Evolutionary conservation across 2,797 vertebrate species (phyloP), one percentile per base, ranked within the genome.

Genomic region (Hafferia zeledoni): DNA sequence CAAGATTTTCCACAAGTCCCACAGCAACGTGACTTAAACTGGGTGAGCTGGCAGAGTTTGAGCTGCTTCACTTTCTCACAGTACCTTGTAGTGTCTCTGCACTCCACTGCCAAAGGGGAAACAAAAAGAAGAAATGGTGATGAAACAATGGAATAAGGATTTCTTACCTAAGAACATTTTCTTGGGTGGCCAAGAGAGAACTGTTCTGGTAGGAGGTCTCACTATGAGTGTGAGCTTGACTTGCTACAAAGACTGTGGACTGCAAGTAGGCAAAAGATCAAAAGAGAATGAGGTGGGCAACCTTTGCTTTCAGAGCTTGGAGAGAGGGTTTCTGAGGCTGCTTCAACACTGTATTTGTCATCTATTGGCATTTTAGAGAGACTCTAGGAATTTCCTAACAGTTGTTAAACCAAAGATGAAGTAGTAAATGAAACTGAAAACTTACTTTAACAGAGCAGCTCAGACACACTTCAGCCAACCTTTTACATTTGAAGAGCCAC

Each of bases 31-130:
- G 97, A 98, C 96, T 99, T 98, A 97, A 99, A 99, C 97, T 99
- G 99, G 65, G 98, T 98, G 88, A 99, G 98, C 8, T 98, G 98
- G 96, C 99, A 99, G 84, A 99, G 99, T 87, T 99, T 98, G 95
- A 99, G 98, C 97, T 99, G 99, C 84, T 98, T 98, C 35, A 99
- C 99, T 97, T 99, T 99, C 98, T 99, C 99, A 79, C 99, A 99
- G 97, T 99, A 99, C 93, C 99, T 98, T 27, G 99, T 99, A 95
- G 99, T 99, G 97, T 99, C 99, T 95, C 97, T 98, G 96, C 99
- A 99, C 89, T 99, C 99, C 61, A 98, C 99, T 98, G 97, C 92
- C 79, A 25, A 95, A 89, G 90, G 27, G 47, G 80, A 95, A 87
- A 94, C 57, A 90, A 93, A 82, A 77, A 94, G 83, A 47, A 94